A percentile compares a stretch with the other conserved stretches of the same genome.
Evolutionary conservation across 2,888 invertebrate genomes (phyloP).

Genomic region (Leuctra nigra): DNA sequence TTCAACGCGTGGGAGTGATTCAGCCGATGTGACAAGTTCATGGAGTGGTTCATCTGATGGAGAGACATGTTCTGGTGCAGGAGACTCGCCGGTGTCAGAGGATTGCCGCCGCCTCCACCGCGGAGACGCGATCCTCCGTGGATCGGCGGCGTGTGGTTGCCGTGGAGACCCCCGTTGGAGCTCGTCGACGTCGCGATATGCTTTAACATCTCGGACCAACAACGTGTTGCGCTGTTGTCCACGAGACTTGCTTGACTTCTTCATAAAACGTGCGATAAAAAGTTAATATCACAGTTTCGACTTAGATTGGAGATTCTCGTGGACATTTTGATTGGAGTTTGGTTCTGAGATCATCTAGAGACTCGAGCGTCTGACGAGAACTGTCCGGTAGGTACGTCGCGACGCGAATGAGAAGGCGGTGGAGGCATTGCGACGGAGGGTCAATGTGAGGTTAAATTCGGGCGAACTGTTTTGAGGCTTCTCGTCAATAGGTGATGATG

Average conservation of each 20-base stretch:
- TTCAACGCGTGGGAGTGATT: conserved; percentile 32
- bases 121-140: not conserved
- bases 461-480: no score
- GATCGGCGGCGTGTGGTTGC: conserved; percentile 10
- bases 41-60: conserved; percentile 35
- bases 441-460: no score
- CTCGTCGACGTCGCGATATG: conserved; percentile 11
- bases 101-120: not conserved
- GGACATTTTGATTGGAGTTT: no score
- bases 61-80: not conserved
- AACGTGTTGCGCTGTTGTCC: no score
- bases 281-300: not conserved
- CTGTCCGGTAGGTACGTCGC: no score
- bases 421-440: no score
- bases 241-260: not conserved
- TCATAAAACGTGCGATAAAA: not conserved
- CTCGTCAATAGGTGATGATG: no score
- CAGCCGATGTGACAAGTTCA: conserved; percentile 39
- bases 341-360: no score
- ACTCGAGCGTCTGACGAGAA: no score
- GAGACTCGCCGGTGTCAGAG: not conserved
- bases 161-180: conserved; percentile 13
- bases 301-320: no score
- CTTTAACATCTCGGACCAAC: conserved; percentile 9
- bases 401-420: no score